Conservation (phyloP, 2,113 vertebrate genomes). For the Burhinus bistriatus region DNA sequence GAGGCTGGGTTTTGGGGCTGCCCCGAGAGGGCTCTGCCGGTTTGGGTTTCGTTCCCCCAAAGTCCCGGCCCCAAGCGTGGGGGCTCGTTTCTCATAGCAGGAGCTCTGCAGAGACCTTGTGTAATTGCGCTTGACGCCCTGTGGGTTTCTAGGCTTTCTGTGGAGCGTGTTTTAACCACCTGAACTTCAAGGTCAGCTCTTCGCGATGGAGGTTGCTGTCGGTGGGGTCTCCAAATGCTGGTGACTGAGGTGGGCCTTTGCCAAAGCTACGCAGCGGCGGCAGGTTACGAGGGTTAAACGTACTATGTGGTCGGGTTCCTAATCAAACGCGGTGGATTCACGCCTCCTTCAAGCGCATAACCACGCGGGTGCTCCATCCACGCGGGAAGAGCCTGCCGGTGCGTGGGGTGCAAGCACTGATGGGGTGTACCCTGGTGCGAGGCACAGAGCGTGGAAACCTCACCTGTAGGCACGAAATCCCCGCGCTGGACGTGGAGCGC, state of each 20-base stretch:
- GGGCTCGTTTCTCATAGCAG: not conserved
- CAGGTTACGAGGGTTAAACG: rapidly evolving
- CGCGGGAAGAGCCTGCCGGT: not conserved
- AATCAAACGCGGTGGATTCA: rapidly evolving
- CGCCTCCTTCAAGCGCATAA: not conserved
- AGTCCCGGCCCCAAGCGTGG: rapidly evolving
- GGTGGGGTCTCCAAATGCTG: rapidly evolving
- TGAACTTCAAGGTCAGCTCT: not conserved
- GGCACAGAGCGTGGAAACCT: not conserved
- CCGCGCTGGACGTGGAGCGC: rapidly evolving
- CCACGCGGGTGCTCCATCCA: rapidly evolving
- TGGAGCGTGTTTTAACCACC: rapidly evolving
- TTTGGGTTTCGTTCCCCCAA: not conserved
- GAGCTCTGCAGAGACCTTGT: not conserved
- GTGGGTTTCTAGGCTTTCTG: not conserved
- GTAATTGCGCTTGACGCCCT: not conserved
- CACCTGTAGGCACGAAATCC: not conserved
- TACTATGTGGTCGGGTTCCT: rapidly evolving
- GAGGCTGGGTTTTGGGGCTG: not conserved
- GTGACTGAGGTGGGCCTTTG: rapidly evolving
- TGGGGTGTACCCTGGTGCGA: not conserved
- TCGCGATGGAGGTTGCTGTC: not conserved
- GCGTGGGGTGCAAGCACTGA: rapidly evolving
- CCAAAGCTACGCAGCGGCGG: rapidly evolving
- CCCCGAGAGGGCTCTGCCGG: not conserved